phyloP scores from a whole-genome alignment of 1,140 invertebrate species.

The Drosophila lacteicornis region DNA sequence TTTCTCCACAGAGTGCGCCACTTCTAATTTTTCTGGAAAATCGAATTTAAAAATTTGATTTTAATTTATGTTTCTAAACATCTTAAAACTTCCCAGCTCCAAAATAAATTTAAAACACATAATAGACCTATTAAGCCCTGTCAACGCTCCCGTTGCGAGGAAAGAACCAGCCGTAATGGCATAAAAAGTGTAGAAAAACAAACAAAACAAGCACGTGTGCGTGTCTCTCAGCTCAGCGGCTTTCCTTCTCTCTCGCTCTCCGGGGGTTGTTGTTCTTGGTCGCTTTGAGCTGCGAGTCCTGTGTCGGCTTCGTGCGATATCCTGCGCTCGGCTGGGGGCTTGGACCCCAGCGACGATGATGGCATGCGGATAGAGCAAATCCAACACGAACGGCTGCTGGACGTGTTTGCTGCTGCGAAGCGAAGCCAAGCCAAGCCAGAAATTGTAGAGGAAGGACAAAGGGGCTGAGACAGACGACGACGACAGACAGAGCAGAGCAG shows the following conservation, averaged over 20 bases:
- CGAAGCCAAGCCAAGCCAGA: constrained; percentile 60
- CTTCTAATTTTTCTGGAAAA: too few relatives aligned
- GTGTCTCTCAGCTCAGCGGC: not conserved
- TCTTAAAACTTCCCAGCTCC: too few relatives aligned
- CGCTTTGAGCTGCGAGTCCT: constrained; percentile 12
- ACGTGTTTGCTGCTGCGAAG: constrained; percentile 61
- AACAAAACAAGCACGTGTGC: constrained; percentile 30
- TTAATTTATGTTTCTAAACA: too few relatives aligned
- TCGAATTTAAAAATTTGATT: too few relatives aligned
- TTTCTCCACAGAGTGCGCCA: too few relatives aligned
- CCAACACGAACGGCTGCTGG: constrained; percentile 71
- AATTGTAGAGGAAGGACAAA: constrained; percentile 62
- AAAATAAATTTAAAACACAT: too few relatives aligned
- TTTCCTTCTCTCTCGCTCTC: constrained; percentile 4
- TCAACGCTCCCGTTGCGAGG: not conserved
- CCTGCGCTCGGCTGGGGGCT: constrained; percentile 25
- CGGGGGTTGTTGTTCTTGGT: constrained; percentile 26
- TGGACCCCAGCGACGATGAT: constrained; percentile 33
- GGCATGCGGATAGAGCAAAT: constrained; percentile 57
- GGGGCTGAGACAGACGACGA: constrained; percentile 13
- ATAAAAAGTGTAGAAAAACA: constrained; percentile 40
- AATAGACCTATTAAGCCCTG: not conserved
- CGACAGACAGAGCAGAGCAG: constrained; percentile 4
- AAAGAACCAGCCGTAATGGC: constrained; percentile 1
- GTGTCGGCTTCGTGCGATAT: constrained; percentile 12